Base-by-base conservation (phyloP, 2,888 invertebrate species). In the Marasmarcha lunaedactyla region DNA sequence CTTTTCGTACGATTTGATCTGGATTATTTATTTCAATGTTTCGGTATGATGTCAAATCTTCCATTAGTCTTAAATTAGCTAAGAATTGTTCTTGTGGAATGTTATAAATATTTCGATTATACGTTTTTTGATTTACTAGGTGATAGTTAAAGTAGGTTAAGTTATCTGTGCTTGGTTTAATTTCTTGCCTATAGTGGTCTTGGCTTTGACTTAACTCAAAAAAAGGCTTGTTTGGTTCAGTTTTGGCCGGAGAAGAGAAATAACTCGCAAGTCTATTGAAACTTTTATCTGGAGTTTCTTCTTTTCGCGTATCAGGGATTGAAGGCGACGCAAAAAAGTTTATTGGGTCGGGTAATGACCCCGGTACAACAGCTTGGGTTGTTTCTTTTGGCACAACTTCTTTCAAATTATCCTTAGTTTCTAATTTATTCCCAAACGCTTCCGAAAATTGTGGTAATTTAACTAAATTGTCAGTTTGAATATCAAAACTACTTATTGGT, bases 141-240 rank as follows among this genome's bases (percentile, higher is more conserved):
- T n/a, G n/a, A n/a, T n/a, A n/a, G n/a, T n/a, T n/a, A n/a, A n/a
- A n/a, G n/a, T n/a, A n/a, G n/a, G n/a, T n/a, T n/a, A n/a, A n/a
- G n/a, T n/a, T n/a, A n/a, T n/a, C n/a, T n/a, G n/a, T n/a, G n/a
- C n/a, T n/a, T n/a, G n/a, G n/a, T n/a, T n/a, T 33, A 10, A 46
- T 33, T 1, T 47, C 45, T 41, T 77, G 72, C 49, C 73, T 67
- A 20, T 73, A 78, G 45, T 81, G 79, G 35, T 78, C 69, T 66
- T 79, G 77, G 42, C 78, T 71, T 43, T 76, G 68, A 54, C 83
- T 81, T 40, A 81, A 60, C 51, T 83, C 81, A 79, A 83, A 83
- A 83, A 83, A 83, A 76, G 81, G 71, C 49, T 81, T 81, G 12
- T 71, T 57, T 33, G 63, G 69, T 1, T 79, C 77, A 0, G 70